Base-by-base conservation (phyloP, 1,140 invertebrate species). In the Heliconius nattereri region DNA sequence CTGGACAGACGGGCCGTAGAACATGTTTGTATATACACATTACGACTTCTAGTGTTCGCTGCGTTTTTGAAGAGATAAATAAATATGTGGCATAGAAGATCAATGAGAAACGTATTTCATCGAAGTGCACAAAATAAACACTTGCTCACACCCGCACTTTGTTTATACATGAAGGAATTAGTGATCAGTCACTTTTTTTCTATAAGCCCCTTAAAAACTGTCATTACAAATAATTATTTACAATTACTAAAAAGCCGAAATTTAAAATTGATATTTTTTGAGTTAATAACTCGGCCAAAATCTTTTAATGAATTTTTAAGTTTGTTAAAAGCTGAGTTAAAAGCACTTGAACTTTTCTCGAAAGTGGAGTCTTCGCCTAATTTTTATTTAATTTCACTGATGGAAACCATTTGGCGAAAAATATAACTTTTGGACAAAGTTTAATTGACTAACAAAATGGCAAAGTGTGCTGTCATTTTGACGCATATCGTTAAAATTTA, bases 1-100 rank as follows among this genome's bases (percentile, higher is more conserved):
- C 82, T 81, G 79, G 82, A 83, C 82, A 79, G 77, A 83, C 79
- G 78, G 73, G 29, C 78, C 71, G 29, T 72, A 7, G 35, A 72
- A 29, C n/a, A 72, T 29, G 29, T 72, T 29, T 72, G 19, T 72
- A 72, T 72, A 72, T 72, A 72, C 26, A 66, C 60, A 66, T 66
- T 29, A 66, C n/a, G 60, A 66, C 60, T 66, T 29, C 60, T 26
- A 66, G 60, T 29, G 26, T 66, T 66, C 11, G 11, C 60, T 66
- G 60, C 13, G 9, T 66, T 66, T 66, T 66, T 26, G 60, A 66
- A 23, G 60, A 60, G 60, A 29, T 29, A 29, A n/a, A 29, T 29
- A 66, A 66, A 66, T 29, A 66, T 66, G 26, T 52, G 3, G 6
- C 32, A 35, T 35, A 6, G 26, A 13, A 29, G 26, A 66, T 66